Conservation (phyloP, 2,113 vertebrate species). For the Malurus melanocephalus region DNA sequence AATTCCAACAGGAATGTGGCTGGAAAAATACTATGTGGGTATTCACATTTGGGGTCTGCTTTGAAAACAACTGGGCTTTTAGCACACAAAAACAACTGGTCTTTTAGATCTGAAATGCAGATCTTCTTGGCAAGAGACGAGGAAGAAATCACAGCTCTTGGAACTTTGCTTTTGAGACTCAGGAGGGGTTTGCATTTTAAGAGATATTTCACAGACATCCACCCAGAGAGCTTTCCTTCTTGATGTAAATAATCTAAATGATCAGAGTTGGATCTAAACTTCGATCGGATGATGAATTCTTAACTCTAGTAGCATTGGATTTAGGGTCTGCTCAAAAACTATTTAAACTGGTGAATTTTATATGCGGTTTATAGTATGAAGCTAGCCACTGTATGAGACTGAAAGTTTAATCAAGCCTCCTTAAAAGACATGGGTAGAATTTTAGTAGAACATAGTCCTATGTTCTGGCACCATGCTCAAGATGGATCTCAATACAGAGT, state of each 20-base stretch:
- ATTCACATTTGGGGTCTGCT: neutral
- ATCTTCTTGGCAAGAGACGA: neutral
- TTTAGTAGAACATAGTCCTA: neutral
- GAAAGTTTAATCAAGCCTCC: neutral
- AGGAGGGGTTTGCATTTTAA: neutral
- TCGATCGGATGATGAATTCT: neutral
- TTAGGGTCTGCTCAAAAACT: neutral
- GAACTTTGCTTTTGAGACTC: neutral
- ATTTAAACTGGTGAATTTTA: neutral
- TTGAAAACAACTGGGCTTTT: neutral
- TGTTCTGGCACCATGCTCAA: neutral
- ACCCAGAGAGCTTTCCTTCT: neutral
- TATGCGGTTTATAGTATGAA: neutral
- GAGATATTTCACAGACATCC: neutral
- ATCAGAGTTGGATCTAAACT: neutral
- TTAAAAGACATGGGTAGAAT: neutral
- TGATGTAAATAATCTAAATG: neutral
- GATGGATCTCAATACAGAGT: neutral
- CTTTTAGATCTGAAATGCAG: neutral
- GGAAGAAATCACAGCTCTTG: neutral
- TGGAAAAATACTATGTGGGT: neutral
- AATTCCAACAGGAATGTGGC: neutral
- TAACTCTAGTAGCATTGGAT: neutral
- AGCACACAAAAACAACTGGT: neutral
- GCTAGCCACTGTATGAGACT: neutral